Evolutionary conservation across 2,888 invertebrate species (phyloP).

Genomic region (Drosophila borealis): DNA sequence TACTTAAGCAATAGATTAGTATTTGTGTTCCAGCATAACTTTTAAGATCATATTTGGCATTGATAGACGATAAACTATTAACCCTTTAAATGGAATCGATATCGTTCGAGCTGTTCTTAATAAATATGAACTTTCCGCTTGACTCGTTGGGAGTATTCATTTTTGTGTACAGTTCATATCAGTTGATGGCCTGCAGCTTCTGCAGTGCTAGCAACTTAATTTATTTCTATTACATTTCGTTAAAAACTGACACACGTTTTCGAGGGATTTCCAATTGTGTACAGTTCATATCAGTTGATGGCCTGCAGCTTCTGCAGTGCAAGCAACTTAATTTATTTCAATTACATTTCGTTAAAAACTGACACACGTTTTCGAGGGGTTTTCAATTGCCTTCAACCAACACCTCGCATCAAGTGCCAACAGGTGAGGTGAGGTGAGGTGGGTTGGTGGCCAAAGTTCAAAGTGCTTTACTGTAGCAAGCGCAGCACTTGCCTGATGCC

Average conservation of each 20-base stretch:
- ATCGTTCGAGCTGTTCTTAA: not conserved
- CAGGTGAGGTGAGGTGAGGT: slow-evolving; percentile 1
- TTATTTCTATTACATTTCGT: slow-evolving; percentile 74
- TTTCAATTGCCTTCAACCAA: not conserved
- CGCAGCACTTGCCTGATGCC: slow-evolving; percentile 36
- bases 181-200: slow-evolving; percentile 12
- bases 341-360: slow-evolving; percentile 72
- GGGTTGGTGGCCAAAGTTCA: slow-evolving; percentile 48
- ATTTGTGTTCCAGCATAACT: too few species aligned
- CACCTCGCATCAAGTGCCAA: slow-evolving; percentile 7
- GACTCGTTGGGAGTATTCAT: slow-evolving; percentile 1
- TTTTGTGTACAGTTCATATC: slow-evolving; percentile 30
- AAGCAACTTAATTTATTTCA: slow-evolving; percentile 65
- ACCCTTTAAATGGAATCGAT: not conserved
- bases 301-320: slow-evolving; percentile 23
- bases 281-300: slow-evolving; percentile 32
- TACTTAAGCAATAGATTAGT: not conserved
- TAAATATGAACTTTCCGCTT: slow-evolving; percentile 1
- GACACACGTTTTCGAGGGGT: slow-evolving; percentile 56
- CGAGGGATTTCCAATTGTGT: slow-evolving; percentile 18
- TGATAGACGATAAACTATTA: not conserved
- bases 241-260: slow-evolving; percentile 68
- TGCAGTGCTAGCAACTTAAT: slow-evolving; percentile 53
- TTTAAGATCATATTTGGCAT: too few species aligned
- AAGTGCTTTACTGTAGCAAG: slow-evolving; percentile 44